phyloP scores from a whole-genome alignment of 2,797 vertebrate species.

The Sphaeramia orbicularis region DNA sequence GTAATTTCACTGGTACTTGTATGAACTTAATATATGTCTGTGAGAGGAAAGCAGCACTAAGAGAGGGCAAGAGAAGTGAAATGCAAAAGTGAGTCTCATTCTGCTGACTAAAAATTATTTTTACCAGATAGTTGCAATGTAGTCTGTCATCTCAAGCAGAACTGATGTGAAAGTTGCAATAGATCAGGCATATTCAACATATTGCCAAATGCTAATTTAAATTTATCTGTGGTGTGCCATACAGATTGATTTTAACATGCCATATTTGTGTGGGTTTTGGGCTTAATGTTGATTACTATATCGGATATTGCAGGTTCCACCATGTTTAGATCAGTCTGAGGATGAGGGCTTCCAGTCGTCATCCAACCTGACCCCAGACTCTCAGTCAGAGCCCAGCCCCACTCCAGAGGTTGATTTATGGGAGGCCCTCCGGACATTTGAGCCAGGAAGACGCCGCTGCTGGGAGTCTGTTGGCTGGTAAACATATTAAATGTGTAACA shows the following conservation, averaged over 20 bases:
- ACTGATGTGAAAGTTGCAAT: too few relatives aligned
- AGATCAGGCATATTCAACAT: too few relatives aligned
- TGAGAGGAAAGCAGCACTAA: too few relatives aligned
- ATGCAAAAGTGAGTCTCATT: too few relatives aligned
- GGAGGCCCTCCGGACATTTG: conserved; percentile 91
- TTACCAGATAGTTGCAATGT: too few relatives aligned
- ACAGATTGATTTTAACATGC: background rate
- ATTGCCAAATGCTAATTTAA: too few relatives aligned
- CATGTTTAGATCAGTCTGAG: conserved; percentile 94
- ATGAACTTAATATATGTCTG: too few relatives aligned
- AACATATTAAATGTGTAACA: background rate
- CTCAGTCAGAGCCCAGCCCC: conserved; percentile 92
- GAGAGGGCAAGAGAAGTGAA: too few relatives aligned
- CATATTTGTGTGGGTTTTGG: background rate
- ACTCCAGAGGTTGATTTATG: conserved; percentile 93
- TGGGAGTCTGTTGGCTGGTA: conserved; percentile 98
- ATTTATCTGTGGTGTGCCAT: too few relatives aligned
- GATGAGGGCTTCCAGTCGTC: conserved; percentile 98
- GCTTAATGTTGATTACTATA: background rate
- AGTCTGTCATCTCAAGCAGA: too few relatives aligned
- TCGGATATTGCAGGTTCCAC: conserved; percentile 88
- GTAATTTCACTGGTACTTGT: too few relatives aligned
- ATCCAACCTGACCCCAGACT: conserved; percentile 97
- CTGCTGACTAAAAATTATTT: too few relatives aligned
- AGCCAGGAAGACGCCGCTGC: conserved; percentile 90